Conservation (phyloP, 2,888 invertebrate species). For the Apodemia hepburni region DNA sequence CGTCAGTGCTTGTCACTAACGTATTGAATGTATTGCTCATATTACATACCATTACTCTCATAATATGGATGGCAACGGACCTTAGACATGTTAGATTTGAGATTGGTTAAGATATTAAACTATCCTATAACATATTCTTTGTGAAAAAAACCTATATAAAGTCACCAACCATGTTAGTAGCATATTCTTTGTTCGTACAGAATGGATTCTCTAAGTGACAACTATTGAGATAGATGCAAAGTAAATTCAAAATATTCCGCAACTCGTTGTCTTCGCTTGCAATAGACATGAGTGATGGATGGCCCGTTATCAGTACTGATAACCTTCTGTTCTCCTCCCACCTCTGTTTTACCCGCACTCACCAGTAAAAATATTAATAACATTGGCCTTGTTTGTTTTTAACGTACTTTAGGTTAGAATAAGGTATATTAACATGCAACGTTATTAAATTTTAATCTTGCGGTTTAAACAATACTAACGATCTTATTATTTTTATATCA, state of each 20-base stretch:
- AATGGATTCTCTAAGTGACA: conserved; percentile 2
- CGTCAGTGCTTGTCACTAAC: too few species aligned
- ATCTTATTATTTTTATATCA: too few species aligned
- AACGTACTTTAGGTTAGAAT: not conserved
- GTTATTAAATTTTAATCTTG: not conserved
- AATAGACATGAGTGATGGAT: conserved; percentile 60
- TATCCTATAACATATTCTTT: too few species aligned
- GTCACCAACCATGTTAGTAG: not conserved
- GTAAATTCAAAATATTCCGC: conserved; percentile 57
- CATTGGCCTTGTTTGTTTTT: conserved; percentile 2
- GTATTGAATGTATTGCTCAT: too few species aligned
- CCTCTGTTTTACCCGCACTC: conserved; percentile 35
- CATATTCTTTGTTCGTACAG: not conserved
- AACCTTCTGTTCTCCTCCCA: conserved; percentile 58
- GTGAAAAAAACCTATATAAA: not conserved
- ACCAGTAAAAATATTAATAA: conserved; percentile 43
- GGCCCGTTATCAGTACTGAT: conserved; percentile 69
- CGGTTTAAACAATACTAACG: too few species aligned
- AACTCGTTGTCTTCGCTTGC: conserved; percentile 34
- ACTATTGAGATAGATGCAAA: conserved; percentile 25
- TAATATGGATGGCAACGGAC: too few species aligned
- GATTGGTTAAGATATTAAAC: too few species aligned
- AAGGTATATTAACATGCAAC: not conserved
- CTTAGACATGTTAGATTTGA: too few species aligned
- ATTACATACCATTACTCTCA: too few species aligned